Evolutionary conservation across 2,113 vertebrate species (phyloP).

Genomic region (Nannobrachium achirus): DNA sequence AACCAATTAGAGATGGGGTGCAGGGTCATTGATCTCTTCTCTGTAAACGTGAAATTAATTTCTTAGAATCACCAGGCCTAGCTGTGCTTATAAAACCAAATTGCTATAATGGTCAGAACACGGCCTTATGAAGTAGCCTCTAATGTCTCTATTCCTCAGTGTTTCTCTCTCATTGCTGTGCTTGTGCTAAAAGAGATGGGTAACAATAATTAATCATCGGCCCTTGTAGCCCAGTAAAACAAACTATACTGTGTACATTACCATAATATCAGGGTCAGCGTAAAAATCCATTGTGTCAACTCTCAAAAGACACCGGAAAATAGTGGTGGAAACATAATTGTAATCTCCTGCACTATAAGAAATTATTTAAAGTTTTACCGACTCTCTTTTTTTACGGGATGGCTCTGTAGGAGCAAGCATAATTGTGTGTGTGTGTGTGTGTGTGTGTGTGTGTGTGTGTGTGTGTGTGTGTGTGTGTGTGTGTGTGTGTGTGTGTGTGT

Average conservation of each 20-base stretch:
- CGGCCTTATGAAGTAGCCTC: not conserved
- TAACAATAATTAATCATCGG: not conserved
- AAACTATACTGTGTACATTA: no score
- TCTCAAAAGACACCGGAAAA: no score
- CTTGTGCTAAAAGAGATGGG: not conserved
- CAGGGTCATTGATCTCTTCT: slow-evolving; percentile 59
- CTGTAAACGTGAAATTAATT: slow-evolving; percentile 63
- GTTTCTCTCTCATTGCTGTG: not conserved
- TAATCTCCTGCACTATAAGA: no score
- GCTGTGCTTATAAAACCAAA: slow-evolving; percentile 61
- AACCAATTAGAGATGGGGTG: slow-evolving; percentile 57
- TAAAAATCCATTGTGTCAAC: no score
- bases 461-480: not conserved
- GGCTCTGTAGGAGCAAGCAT: no score
- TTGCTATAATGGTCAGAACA: slow-evolving; percentile 22
- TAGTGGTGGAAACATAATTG: no score
- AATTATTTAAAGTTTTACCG: no score
- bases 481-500: not conserved
- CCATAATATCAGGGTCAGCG: no score
- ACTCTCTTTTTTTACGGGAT: no score
- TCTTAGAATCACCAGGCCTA: slow-evolving; percentile 41
- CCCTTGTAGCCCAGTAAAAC: no score
- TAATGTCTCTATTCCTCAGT: not conserved
- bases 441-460: not conserved
- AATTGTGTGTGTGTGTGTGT: not conserved